These are phyloP conservation scores for Indri indri DNA, from an alignment of 2,113 vertebrate genomes.

Conservation along the genomic window DNA sequence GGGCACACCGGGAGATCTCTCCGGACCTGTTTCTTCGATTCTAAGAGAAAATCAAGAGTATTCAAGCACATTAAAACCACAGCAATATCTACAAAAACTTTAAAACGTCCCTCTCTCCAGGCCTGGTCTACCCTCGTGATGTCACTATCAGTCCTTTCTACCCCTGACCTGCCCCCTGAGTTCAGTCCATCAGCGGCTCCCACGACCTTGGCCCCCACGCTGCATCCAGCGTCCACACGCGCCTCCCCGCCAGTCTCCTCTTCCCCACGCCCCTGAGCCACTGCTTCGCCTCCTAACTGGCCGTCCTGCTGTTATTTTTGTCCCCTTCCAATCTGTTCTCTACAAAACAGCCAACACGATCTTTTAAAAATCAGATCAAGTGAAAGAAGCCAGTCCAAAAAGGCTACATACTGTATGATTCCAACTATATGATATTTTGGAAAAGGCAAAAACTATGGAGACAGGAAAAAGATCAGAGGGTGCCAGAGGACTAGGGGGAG, in stretches of 20 bases:
- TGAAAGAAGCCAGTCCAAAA: not conserved
- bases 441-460: not conserved
- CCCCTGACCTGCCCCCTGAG: too few species aligned
- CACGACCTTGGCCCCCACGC: rapidly evolving
- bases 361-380: not conserved
- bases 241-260: not conserved
- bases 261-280: not conserved
- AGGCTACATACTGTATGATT: not conserved
- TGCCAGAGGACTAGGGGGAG: not conserved
- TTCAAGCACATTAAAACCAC: not conserved
- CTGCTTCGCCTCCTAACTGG: not conserved
- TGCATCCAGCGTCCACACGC: rapidly evolving
- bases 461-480: not conserved
- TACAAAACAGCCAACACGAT: not conserved
- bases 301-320: not conserved
- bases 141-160: not conserved
- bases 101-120: not conserved
- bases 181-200: not conserved
- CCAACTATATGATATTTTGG: not conserved
- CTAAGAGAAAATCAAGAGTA: not conserved
- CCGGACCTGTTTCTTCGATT: not conserved
- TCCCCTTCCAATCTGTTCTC: not conserved
- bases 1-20: not conserved
- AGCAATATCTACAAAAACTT: not conserved
- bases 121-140: not conserved